Base-by-base conservation (phyloP, 1,140 invertebrate species). In the honey bee (Apis mellifera) region DNA sequence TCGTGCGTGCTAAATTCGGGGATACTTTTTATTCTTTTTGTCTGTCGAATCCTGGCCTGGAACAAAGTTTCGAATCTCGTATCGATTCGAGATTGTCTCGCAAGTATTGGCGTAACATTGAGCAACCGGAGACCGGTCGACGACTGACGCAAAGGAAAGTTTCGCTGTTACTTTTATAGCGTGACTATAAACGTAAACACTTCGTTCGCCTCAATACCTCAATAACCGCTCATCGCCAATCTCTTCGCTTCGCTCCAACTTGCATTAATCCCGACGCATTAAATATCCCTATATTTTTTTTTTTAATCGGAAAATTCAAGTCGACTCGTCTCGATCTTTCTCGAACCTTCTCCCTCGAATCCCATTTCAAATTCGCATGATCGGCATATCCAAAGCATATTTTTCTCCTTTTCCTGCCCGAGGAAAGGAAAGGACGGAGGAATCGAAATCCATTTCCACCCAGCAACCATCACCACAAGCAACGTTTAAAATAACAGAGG, bases 71-170 rank as follows among this genome's bases (percentile, higher is more conserved):
- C 68, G 21, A 21, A 73, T 57, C 19, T n/a, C 12, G 3, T 60
- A 55, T 55, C 52, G 50, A 72, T 72, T 42, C 9, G 7, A 2
- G 8, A 59, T 59, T 73, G 42, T 42, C 19, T 19, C n/a, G n/a
- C 26, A 17, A 42, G 59, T 9, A 11, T 64, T 26, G 72, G 57
- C n/a, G 9, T 13, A 48, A 62, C 19, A 13, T 62, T 54, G 69
- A 54, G 68, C 48, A 72, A 79, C 9, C 59, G 26, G 12, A 54
- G 59, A 54, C 50, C 52, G 50, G 50, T 64, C 21, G 19, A 23
- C 21, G 69, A 64, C 26, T 79, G 59, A 54, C 50, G 50, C 23
- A 42, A 26, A 73, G 13, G 62, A 80, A 80, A 80, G 70, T 74
- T 80, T 74, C 70, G 23, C 60, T 57, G 32, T 54, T 73, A 73